Conservation (phyloP, 2,113 vertebrate species). For the Ageneiosus marmoratus region DNA sequence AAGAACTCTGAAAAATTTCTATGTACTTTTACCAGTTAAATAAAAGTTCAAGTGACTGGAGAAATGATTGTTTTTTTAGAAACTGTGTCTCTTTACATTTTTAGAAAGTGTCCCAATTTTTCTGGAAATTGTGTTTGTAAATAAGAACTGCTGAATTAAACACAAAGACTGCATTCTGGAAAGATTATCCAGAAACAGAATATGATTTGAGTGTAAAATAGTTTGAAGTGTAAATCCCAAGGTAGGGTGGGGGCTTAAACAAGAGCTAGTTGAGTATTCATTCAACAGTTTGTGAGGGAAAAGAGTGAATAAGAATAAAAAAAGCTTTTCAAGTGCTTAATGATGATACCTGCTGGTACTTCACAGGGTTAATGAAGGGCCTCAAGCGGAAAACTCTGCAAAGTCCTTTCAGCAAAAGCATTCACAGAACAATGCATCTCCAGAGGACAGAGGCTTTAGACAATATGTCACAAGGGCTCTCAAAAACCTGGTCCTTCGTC, state of each 20-base stretch:
- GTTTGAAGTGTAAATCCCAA: too few species aligned
- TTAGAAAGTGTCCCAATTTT: too few species aligned
- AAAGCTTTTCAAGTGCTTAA: neutral
- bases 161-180: neutral
- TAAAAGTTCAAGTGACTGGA: too few species aligned
- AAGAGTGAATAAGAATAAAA: neutral
- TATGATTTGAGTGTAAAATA: too few species aligned
- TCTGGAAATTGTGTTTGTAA: too few species aligned
- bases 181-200: neutral
- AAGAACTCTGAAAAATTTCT: too few species aligned
- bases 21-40: too few species aligned
- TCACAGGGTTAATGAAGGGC: neutral
- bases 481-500: conserved; percentile 20
- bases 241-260: neutral
- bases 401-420: conserved; percentile 25
- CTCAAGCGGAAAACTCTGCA: conserved; percentile 22
- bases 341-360: conserved; percentile 5
- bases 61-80: too few species aligned
- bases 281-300: neutral
- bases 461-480: conserved; percentile 21
- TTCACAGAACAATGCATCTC: conserved; percentile 44
- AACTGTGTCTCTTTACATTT: too few species aligned
- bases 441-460: conserved; percentile 35
- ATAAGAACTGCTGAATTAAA: neutral
- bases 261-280: neutral